Percentiles rank a stretch among this genome's conserved stretches.
These are phyloP conservation scores for Sesamia inferens DNA, from an alignment of 2,888 invertebrate genomes.

Conservation along the genomic window DNA sequence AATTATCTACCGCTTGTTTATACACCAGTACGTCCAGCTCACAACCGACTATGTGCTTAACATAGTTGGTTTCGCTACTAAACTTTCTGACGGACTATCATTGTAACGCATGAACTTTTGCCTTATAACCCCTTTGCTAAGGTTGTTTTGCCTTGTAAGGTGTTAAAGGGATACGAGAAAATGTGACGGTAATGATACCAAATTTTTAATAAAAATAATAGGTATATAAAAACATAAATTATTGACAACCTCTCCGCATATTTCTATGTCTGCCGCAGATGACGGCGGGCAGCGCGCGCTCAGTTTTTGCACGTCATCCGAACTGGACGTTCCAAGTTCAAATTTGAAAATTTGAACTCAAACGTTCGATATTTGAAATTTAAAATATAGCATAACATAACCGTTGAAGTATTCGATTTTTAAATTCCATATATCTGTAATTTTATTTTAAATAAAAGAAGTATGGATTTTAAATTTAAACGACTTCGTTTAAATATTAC, in stretches of 20 bases:
- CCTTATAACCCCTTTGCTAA: too few species aligned
- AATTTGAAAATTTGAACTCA: conserved; percentile 89
- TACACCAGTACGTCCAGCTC: too few species aligned
- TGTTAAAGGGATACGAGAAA: too few species aligned
- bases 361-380: conserved; percentile 88
- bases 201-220: background rate
- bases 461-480: conserved; percentile 32
- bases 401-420: conserved; percentile 61
- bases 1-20: background rate
- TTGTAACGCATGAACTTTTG: background rate
- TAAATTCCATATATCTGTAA: conserved; percentile 44
- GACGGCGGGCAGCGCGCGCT: conserved; percentile 87
- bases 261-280: conserved; percentile 78
- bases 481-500: conserved; percentile 14
- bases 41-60: too few species aligned
- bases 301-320: conserved; percentile 88
- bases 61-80: too few species aligned
- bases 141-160: too few species aligned
- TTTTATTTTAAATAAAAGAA: conserved; percentile 31
- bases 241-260: conserved; percentile 68
- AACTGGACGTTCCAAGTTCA: conserved; percentile 90
- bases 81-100: background rate
- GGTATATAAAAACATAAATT: background rate
- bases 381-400: conserved; percentile 84
- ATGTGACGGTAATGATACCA: background rate